phyloP scores from a whole-genome alignment of 2,888 invertebrate genomes.

The Osmoderma eremita region DNA sequence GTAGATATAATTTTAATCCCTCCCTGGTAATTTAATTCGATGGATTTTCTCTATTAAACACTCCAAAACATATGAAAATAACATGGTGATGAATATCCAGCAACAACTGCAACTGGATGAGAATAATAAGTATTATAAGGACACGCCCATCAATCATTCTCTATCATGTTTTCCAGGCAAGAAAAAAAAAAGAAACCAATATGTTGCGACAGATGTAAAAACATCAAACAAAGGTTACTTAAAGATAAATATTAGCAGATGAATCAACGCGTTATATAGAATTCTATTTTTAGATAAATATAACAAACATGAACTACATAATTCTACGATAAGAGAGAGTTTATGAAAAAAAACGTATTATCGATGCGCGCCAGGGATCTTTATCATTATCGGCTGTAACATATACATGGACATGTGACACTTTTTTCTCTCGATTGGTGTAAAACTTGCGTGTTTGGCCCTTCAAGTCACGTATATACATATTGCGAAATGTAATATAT shows the following conservation, averaged over 20 bases:
- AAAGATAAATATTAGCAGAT: slow-evolving; percentile 41
- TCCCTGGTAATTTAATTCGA: too few relatives aligned
- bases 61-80: too few relatives aligned
- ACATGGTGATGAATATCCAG: too few relatives aligned
- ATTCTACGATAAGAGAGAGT: slow-evolving; percentile 27
- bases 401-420: slow-evolving; percentile 4
- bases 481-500: slow-evolving; percentile 18
- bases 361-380: slow-evolving; percentile 19
- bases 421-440: slow-evolving; percentile 4
- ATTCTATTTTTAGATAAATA: slow-evolving; percentile 40
- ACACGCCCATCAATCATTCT: too few relatives aligned
- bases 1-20: too few relatives aligned
- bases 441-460: background rate
- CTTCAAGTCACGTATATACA: slow-evolving; percentile 23
- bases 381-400: slow-evolving; percentile 27
- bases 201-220: slow-evolving; percentile 40
- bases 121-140: too few relatives aligned
- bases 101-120: too few relatives aligned
- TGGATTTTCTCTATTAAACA: too few relatives aligned
- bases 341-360: slow-evolving; percentile 28
- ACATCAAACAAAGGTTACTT: slow-evolving; percentile 39
- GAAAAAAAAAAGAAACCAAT: slow-evolving; percentile 5
- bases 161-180: slow-evolving; percentile 12
- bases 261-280: slow-evolving; percentile 32
- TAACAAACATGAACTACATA: slow-evolving; percentile 39